phyloP scores from a whole-genome alignment of 2,888 invertebrate genomes.

The Tetranychus truncatus region DNA sequence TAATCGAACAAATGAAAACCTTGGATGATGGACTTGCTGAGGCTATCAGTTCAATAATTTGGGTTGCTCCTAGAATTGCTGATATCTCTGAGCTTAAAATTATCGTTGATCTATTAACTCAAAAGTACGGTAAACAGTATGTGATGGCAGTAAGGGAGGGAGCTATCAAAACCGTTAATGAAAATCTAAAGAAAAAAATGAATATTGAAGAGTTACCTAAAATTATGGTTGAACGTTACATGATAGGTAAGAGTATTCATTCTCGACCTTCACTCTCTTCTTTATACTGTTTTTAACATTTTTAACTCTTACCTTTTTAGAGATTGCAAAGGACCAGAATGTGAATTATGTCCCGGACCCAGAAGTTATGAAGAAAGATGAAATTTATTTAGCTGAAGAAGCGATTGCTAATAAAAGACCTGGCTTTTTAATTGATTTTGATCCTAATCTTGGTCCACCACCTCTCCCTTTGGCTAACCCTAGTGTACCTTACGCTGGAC shows the following conservation, averaged over 20 bases:
- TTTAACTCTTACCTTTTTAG: background rate
- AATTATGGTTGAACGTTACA: slow-evolving; percentile 68
- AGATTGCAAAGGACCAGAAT: background rate
- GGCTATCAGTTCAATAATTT: slow-evolving; percentile 83
- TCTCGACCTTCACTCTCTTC: too few relatives aligned
- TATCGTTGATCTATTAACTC: slow-evolving; percentile 66
- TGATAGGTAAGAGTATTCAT: slow-evolving; percentile 56
- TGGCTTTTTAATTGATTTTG: background rate
- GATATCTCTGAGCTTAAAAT: slow-evolving; percentile 49
- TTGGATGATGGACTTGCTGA: slow-evolving; percentile 87
- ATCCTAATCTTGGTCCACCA: background rate
- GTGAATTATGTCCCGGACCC: slow-evolving; percentile 39
- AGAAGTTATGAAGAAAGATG: slow-evolving; percentile 47
- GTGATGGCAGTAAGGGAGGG: slow-evolving; percentile 70
- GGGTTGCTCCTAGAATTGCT: slow-evolving; percentile 78
- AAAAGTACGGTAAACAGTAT: slow-evolving; percentile 85
- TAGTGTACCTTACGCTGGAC: slow-evolving; percentile 37
- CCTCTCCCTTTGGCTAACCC: background rate
- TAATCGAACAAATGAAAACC: slow-evolving; percentile 83
- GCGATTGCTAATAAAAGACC: background rate
- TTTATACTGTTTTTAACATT: slow-evolving; percentile 22
- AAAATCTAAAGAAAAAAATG: slow-evolving; percentile 43
- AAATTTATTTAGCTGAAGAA: slow-evolving; percentile 1
- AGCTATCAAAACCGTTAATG: slow-evolving; percentile 56
- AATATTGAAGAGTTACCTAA: slow-evolving; percentile 87